Percentiles rank a stretch among this genome's conserved stretches.
phyloP scores from a whole-genome alignment of 2,113 vertebrate species.

The Aythya baeri region DNA sequence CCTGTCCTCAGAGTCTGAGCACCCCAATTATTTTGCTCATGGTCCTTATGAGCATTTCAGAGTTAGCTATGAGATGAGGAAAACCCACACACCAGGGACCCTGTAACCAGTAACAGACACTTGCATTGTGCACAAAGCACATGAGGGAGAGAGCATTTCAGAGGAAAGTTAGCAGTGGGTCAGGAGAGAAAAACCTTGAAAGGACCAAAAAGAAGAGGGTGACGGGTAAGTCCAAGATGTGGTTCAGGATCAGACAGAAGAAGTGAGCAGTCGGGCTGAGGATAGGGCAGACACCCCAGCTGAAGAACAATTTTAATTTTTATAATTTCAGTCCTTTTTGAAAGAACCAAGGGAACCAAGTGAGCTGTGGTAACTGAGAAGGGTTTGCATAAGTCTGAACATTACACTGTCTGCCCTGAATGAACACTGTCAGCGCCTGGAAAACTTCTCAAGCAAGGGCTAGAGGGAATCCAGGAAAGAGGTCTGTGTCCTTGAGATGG shows the following conservation, averaged over 20 bases:
- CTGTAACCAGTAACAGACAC: background rate
- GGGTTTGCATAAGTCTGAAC: background rate
- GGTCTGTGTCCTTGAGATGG: background rate
- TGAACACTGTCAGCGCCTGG: rapidly evolving
- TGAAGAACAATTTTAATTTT: background rate
- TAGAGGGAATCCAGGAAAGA: rapidly evolving
- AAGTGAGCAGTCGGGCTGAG: background rate
- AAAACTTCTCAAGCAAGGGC: background rate
- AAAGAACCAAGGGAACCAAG: background rate
- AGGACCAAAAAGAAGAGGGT: background rate
- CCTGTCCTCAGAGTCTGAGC: background rate
- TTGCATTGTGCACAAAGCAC: background rate
- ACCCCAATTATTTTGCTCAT: background rate
- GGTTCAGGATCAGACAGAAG: rapidly evolving
- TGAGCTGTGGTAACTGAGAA: background rate
- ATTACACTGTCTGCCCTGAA: background rate
- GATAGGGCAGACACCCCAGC: background rate
- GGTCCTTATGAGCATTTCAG: background rate
- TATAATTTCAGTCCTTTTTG: background rate
- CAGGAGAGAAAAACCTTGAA: background rate
- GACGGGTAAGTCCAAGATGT: background rate
- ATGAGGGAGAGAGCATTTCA: background rate
- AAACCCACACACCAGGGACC: background rate
- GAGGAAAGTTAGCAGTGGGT: rapidly evolving
- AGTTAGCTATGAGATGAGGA: background rate